phyloP scores from a whole-genome alignment of 2,113 vertebrate genomes.

The Sapajus apella region DNA sequence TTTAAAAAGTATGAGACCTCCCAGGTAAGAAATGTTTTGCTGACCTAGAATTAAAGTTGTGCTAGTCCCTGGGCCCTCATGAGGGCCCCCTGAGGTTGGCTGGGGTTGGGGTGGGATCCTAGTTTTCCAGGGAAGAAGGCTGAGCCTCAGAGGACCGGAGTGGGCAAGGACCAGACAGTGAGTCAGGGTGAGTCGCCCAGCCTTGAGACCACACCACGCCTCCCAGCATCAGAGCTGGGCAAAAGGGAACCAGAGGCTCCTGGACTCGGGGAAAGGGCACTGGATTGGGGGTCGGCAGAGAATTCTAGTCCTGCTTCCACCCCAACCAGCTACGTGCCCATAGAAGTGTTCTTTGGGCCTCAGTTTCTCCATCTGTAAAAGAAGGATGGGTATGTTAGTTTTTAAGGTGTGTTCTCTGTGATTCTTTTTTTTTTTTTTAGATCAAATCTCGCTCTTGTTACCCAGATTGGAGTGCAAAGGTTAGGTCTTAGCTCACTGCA shows the following conservation, averaged over 20 bases:
- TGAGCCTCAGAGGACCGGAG: background rate
- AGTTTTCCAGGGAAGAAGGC: background rate
- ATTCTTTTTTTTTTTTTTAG: too few relatives aligned
- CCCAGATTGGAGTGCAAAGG: too few relatives aligned
- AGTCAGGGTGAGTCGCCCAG: background rate
- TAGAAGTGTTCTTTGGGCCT: background rate
- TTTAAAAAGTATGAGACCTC: background rate
- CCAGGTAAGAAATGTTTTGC: background rate
- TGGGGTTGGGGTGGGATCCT: background rate
- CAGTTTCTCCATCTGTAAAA: background rate
- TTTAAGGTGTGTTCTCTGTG: background rate
- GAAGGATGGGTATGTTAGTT: background rate
- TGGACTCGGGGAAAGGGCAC: background rate
- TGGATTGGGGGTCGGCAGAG: background rate
- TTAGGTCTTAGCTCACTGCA: too few relatives aligned
- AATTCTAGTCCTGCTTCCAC: background rate
- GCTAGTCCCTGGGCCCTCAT: too few relatives aligned
- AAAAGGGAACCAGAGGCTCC: background rate
- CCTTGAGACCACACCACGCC: background rate
- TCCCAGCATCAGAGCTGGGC: background rate
- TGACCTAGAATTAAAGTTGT: background rate
- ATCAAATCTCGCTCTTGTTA: too few relatives aligned
- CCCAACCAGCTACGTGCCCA: background rate
- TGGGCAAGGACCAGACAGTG: background rate
- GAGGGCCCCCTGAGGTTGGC: too few relatives aligned